Evolutionary conservation across 37 sponge, comb jelly and placozoan genomes (phyloP), one percentile per base, ranked within the genome.

Genomic region (Theonella swinhoei): DNA sequence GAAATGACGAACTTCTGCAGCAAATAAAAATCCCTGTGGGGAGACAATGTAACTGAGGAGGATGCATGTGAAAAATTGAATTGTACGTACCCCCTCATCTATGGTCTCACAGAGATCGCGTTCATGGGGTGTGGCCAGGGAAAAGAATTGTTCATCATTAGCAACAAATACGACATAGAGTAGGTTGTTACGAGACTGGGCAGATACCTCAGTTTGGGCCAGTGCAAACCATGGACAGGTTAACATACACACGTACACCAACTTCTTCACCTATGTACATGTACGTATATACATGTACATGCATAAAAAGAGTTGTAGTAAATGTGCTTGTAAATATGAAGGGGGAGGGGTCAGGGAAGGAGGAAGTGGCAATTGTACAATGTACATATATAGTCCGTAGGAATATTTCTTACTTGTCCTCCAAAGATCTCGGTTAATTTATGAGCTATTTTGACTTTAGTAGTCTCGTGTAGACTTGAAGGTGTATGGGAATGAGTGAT

Each of bases 171-270:
- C 88, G 25, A 91, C 84, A 79, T 63, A 87, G 30, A 91, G 68
- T 0, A 87, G 34, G 47, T 87, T 91, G 42, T 83, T 79, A 36
- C 65, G 79, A 0, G 88, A 80, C 64, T 87, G 75, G 0, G 80
- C 72, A 2, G 92, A 91, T 29, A 75, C 77, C 64, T 91, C 88
- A 29, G 68, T 1, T 28, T 91, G 92, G 29, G 76, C 70, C 11
- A 47, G 40, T 22, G 92, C 84, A 72, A 83, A 91, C 85, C 88
- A 91, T 26, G 92, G 88, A 39, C 92, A 91, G 0, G 92, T 87
- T 29, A 91, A 77, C 26, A 91, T 4, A 33, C 88, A 84, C 5
- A 85, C 88, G 31, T 66, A 87, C 39, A 91, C 11, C 26, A 87
- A 25, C 24, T 62, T 78, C 88, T 87, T 91, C 36, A 83, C 88